These are phyloP conservation scores for Peribatodes rhomboidaria DNA, from an alignment of 2,888 invertebrate genomes.

Conservation along the genomic window DNA sequence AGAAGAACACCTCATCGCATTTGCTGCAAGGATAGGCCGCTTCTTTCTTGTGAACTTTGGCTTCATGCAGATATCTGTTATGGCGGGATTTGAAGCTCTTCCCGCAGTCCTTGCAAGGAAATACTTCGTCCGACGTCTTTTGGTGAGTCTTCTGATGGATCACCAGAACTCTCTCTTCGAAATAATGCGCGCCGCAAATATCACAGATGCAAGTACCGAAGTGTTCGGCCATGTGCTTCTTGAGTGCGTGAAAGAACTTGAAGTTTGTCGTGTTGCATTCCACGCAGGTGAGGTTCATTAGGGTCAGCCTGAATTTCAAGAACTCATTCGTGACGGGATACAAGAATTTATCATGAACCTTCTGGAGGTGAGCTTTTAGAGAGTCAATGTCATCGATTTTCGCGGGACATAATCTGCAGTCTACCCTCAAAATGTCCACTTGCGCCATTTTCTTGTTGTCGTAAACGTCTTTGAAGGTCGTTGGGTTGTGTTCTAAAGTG, in stretches of 20 bases:
- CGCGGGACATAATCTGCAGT: constrained; percentile 70
- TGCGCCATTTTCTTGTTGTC: constrained; percentile 64
- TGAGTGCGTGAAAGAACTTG: constrained; percentile 72
- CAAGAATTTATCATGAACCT: constrained; percentile 59
- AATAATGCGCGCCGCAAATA: constrained; percentile 78
- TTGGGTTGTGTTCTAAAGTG: constrained; percentile 67
- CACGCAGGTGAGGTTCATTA: constrained; percentile 61
- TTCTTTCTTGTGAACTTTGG: constrained; percentile 76
- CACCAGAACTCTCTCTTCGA: constrained; percentile 75
- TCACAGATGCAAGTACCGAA: constrained; percentile 77
- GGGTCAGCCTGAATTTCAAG: constrained; percentile 67
- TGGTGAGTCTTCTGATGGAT: constrained; percentile 77
- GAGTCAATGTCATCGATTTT: constrained; percentile 61
- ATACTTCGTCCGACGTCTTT: constrained; percentile 75
- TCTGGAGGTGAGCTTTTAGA: constrained; percentile 65
- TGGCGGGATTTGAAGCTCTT: constrained; percentile 77
- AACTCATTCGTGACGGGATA: constrained; percentile 65
- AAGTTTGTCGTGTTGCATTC: constrained; percentile 63
- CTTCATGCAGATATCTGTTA: constrained; percentile 71
- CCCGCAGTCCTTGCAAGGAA: constrained; percentile 82
- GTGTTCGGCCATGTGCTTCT: constrained; percentile 77
- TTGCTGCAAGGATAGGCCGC: constrained; percentile 77
- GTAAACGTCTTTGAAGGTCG: constrained; percentile 60
- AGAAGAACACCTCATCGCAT: constrained; percentile 74
- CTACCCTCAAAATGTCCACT: constrained; percentile 68